Percentiles rank a stretch among this genome's conserved stretches.
These are phyloP conservation scores for Tipula unca DNA, from an alignment of 2,888 invertebrate species.

Conservation along the genomic window DNA sequence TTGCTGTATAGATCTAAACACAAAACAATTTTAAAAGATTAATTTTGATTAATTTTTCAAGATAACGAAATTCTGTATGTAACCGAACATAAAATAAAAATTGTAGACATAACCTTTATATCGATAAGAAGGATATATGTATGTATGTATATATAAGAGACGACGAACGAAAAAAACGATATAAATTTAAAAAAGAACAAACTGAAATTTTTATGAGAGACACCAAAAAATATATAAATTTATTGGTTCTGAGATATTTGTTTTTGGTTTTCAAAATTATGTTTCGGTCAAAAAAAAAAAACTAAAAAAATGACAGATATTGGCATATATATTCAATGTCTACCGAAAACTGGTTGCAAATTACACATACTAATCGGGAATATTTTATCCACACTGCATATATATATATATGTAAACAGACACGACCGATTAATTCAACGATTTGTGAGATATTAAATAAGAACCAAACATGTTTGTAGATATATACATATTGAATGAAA, in stretches of 20 bases:
- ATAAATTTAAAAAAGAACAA: neutral
- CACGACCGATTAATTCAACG: neutral
- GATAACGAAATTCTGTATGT: neutral
- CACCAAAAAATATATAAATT: neutral
- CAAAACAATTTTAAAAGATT: neutral
- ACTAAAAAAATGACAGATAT: neutral
- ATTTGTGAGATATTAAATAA: neutral
- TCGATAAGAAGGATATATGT: neutral
- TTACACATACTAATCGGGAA: neutral
- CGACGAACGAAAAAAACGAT: neutral
- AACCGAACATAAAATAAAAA: neutral
- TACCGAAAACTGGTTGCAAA: neutral
- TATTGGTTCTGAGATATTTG: neutral
- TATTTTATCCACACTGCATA: neutral
- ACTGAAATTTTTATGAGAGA: neutral
- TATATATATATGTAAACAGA: neutral
- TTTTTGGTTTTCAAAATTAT: neutral
- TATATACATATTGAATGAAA: neutral
- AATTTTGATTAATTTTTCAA: slow-evolving; percentile 8
- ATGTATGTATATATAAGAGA: neutral
- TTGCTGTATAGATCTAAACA: neutral
- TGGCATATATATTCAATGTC: neutral
- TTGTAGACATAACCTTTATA: neutral
- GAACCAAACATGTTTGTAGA: neutral
- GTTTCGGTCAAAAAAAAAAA: neutral